phyloP scores from a whole-genome alignment of 2,797 vertebrate species.

The Phoebastria nigripes region DNA sequence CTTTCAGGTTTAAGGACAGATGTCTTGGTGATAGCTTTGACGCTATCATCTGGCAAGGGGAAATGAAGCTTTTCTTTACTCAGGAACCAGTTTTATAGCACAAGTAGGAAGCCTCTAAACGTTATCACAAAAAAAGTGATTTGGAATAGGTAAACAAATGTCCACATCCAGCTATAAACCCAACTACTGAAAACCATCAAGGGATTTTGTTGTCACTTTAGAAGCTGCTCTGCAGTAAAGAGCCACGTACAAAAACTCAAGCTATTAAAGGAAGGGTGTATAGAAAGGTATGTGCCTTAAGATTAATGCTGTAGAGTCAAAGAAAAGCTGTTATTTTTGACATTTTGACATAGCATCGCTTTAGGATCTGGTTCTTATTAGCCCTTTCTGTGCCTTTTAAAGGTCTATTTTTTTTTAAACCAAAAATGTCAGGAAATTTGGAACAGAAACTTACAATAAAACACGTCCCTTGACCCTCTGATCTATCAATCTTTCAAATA shows the following conservation, averaged over 20 bases:
- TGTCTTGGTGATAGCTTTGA: not conserved
- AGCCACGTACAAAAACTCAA: not conserved
- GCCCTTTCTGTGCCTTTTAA: constrained; percentile 64
- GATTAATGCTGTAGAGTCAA: constrained; percentile 62
- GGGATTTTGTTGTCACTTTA: constrained; percentile 35
- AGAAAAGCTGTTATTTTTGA: constrained; percentile 69
- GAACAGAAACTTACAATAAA: constrained; percentile 75
- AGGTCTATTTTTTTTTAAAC: constrained; percentile 20
- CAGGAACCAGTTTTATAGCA: constrained; percentile 18
- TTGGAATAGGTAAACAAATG: constrained; percentile 32
- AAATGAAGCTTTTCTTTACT: constrained; percentile 4
- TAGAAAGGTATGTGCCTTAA: constrained; percentile 28
- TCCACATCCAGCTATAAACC: constrained; percentile 8
- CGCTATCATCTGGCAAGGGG: not conserved
- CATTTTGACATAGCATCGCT: constrained; percentile 71
- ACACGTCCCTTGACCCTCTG: constrained; percentile 69
- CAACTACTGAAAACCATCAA: constrained; percentile 41
- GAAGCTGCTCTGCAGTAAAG: constrained; percentile 34
- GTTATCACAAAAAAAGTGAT: constrained; percentile 27
- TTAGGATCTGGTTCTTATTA: constrained; percentile 75
- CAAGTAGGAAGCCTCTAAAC: constrained; percentile 11
- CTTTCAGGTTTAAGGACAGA: not conserved
- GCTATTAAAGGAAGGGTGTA: constrained; percentile 3
- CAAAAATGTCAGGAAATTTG: constrained; percentile 75
- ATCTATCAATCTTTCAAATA: constrained; percentile 74